Evolutionary conservation across 1,140 invertebrate genomes (phyloP).

Genomic region (Drosophila jambulina): DNA sequence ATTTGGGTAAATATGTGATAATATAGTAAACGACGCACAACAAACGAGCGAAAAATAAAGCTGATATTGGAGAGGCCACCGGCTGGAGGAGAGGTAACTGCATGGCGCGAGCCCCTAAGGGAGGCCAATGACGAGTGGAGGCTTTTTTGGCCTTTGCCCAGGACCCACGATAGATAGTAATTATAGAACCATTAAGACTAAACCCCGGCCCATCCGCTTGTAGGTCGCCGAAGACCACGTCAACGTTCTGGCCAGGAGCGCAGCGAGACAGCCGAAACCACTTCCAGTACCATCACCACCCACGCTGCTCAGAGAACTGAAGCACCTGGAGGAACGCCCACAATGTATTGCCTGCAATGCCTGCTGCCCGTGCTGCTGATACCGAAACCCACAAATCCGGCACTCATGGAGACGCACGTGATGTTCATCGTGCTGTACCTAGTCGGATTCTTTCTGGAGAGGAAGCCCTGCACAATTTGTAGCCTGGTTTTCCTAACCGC

Average conservation of each 20-base stretch:
- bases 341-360: constrained; percentile 99
- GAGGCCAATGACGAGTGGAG: constrained; percentile 10
- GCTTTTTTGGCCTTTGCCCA: constrained; percentile 40
- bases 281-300: constrained; percentile 5
- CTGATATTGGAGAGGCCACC: constrained; percentile 5
- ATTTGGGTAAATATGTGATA: constrained; percentile 64
- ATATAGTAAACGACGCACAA: constrained; percentile 59
- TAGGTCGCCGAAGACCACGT: constrained; percentile 35
- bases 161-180: constrained; percentile 54
- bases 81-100: constrained; percentile 29
- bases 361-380: constrained; percentile 98
- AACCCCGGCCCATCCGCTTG: constrained; percentile 20
- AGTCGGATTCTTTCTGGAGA: constrained; percentile 96
- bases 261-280: constrained; percentile 7
- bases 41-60: constrained; percentile 30
- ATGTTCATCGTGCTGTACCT: constrained; percentile 98
- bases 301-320: constrained; percentile 26
- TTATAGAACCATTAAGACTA: constrained; percentile 52
- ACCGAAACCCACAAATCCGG: constrained; percentile 98
- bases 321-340: constrained; percentile 33
- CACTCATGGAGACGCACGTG: constrained; percentile 96
- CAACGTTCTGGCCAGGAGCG: constrained; percentile 34
- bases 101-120: neutral
- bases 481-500: constrained; percentile 96
- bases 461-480: constrained; percentile 98